Conservation (phyloP, 2,113 vertebrate species). For the Numenius arquata region DNA sequence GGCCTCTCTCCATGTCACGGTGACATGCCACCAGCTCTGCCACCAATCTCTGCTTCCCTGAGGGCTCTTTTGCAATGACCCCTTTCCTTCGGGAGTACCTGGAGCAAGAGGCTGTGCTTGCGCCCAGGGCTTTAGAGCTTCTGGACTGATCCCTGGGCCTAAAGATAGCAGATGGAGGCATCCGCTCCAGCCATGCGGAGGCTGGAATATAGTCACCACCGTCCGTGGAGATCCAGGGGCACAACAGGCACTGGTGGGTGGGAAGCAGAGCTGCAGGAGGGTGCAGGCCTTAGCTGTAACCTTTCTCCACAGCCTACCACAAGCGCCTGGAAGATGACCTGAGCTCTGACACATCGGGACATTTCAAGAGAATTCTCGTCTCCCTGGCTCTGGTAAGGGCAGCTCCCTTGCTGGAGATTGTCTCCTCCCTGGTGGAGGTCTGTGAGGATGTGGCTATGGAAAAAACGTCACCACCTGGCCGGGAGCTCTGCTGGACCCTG, state of each 20-base stretch:
- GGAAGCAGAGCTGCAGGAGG: neutral
- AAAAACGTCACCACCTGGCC: neutral
- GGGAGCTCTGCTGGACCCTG: neutral
- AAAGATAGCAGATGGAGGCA: neutral
- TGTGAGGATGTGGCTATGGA: neutral
- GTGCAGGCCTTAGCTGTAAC: neutral
- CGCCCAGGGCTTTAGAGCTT: neutral
- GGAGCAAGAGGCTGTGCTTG: neutral
- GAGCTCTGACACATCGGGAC: constrained; percentile 91
- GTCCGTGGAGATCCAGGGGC: fast-evolving
- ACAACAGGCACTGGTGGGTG: neutral
- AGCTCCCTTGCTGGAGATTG: neutral
- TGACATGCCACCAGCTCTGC: neutral
- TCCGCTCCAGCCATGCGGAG: neutral
- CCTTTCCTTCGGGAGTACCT: neutral
- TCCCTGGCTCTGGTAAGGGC: constrained; percentile 88
- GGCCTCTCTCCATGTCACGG: neutral
- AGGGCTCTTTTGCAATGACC: neutral
- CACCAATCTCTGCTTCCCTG: neutral
- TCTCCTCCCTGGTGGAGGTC: neutral
- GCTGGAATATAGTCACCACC: neutral
- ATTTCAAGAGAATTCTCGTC: constrained; percentile 89
- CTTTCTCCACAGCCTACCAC: constrained; percentile 79
- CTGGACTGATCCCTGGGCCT: neutral
- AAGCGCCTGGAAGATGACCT: constrained; percentile 87